phyloP scores from a whole-genome alignment of 2,888 invertebrate species.

The Heliothis peltigera region DNA sequence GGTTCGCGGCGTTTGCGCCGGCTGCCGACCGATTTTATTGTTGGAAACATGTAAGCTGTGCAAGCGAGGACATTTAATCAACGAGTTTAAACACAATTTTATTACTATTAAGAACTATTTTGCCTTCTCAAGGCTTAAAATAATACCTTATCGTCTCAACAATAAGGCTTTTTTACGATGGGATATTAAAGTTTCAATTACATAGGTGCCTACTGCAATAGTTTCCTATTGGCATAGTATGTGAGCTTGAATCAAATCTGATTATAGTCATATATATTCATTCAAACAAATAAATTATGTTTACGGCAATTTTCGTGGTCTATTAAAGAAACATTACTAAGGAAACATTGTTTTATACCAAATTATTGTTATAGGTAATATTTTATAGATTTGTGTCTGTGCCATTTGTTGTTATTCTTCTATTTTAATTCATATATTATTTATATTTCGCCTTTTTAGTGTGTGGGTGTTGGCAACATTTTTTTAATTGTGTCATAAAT shows the following conservation, averaged over 20 bases:
- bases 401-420: constrained; percentile 60
- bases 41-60: constrained; percentile 13
- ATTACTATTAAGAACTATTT: background rate
- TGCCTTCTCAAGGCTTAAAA: background rate
- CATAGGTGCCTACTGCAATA: background rate
- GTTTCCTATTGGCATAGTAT: background rate
- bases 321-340: constrained; percentile 19
- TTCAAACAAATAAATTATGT: background rate
- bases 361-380: constrained; percentile 38
- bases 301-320: background rate
- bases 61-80: constrained; percentile 3
- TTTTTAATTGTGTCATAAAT: constrained; percentile 1
- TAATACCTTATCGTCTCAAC: background rate
- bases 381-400: constrained; percentile 54
- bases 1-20: constrained; percentile 33
- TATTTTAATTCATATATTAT: constrained; percentile 4
- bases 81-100: background rate
- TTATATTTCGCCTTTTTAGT: constrained; percentile 5
- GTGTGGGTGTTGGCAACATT: constrained; percentile 1
- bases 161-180: background rate
- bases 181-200: background rate
- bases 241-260: no score
- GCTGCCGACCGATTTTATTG: constrained; percentile 9
- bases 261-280: no score
- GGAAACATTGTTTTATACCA: constrained; percentile 44